phyloP scores from a whole-genome alignment of 2,113 vertebrate species.

The Piaya cayana region DNA sequence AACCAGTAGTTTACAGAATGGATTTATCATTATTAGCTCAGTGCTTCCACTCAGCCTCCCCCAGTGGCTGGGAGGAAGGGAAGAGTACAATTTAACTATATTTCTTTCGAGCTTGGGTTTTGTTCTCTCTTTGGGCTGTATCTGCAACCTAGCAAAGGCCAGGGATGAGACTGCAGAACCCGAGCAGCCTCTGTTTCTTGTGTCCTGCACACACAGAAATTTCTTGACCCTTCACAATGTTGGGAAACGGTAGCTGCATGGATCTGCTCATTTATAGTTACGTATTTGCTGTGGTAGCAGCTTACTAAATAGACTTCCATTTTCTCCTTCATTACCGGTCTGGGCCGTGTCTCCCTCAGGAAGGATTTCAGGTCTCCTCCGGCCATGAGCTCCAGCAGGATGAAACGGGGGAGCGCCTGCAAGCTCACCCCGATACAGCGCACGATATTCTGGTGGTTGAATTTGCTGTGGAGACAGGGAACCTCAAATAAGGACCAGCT shows the following conservation, averaged over 20 bases:
- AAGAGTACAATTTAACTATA: not conserved
- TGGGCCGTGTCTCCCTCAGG: constrained; percentile 91
- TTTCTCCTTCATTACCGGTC: constrained; percentile 83
- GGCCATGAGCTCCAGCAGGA: constrained; percentile 96
- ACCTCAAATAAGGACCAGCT: not conserved
- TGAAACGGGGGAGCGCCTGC: constrained; percentile 94
- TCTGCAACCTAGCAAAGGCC: not conserved
- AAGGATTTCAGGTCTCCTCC: constrained; percentile 97
- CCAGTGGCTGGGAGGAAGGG: not conserved
- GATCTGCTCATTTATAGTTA: not conserved
- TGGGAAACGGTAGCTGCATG: not conserved
- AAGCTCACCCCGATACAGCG: constrained; percentile 95
- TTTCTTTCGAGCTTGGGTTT: not conserved
- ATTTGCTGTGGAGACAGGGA: constrained; percentile 84
- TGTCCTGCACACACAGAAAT: not conserved
- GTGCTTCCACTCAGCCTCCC: not conserved
- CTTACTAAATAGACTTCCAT: not conserved
- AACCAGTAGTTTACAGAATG: not conserved
- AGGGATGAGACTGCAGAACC: not conserved
- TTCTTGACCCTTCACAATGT: not conserved
- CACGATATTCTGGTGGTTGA: constrained; percentile 99
- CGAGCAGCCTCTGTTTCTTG: not conserved
- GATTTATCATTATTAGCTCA: not conserved
- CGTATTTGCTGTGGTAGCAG: not conserved
- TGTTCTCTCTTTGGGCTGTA: not conserved